Percentiles rank a stretch among this genome's conserved stretches.
Conservation (phyloP, 2,888 invertebrate species). For the Habroteleia sp. region DNA sequence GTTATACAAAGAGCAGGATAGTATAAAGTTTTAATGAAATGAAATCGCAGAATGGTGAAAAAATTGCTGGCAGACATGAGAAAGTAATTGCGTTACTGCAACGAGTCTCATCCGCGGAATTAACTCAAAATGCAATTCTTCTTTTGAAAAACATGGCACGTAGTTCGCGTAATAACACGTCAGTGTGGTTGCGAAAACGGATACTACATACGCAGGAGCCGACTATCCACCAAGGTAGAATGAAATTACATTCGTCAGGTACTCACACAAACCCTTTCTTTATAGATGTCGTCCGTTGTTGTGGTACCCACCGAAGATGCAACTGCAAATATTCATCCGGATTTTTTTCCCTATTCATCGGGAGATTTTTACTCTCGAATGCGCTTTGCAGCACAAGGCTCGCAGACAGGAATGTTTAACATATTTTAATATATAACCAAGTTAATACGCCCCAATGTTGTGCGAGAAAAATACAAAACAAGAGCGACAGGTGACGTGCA, state of each 20-base stretch:
- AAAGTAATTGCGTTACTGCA: slow-evolving; percentile 64
- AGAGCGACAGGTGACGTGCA: no score
- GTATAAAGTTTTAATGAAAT: slow-evolving; percentile 61
- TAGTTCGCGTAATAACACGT: slow-evolving; percentile 63
- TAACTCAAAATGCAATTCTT: slow-evolving; percentile 64
- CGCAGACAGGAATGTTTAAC: slow-evolving; percentile 13
- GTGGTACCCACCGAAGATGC: not conserved
- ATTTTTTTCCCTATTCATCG: no score
- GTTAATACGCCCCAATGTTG: no score
- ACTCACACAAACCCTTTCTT: slow-evolving; percentile 43
- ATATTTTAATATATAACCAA: slow-evolving; percentile 33
- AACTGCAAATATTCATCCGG: slow-evolving; percentile 24
- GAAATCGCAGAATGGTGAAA: slow-evolving; percentile 63
- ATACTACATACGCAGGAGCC: slow-evolving; percentile 56
- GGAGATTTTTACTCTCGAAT: no score
- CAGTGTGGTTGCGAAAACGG: slow-evolving; percentile 60
- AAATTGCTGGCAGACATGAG: slow-evolving; percentile 61
- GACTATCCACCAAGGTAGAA: slow-evolving; percentile 46
- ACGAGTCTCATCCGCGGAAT: slow-evolving; percentile 59
- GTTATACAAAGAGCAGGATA: slow-evolving; percentile 39
- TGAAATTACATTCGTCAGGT: slow-evolving; percentile 63
- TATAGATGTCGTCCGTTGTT: slow-evolving; percentile 28
- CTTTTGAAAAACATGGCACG: slow-evolving; percentile 64
- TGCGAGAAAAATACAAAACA: no score
- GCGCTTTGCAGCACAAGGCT: no score